phyloP scores from a whole-genome alignment of 1,140 invertebrate genomes.

The Cataglyphis hispanica region DNA sequence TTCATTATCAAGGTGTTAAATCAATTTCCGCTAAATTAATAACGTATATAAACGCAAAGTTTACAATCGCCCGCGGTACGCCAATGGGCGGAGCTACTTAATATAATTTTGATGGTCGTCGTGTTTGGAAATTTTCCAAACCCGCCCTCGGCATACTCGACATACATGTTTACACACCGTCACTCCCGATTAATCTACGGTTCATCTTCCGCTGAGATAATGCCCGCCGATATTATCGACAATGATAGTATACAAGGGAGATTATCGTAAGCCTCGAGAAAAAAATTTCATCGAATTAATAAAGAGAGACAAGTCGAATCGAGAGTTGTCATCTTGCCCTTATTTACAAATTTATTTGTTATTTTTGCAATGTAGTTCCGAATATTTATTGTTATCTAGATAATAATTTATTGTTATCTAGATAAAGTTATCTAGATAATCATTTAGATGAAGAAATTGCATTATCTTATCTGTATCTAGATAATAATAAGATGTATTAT shows the following conservation, averaged over 20 bases:
- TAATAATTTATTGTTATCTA: no score
- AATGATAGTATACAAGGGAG: background rate
- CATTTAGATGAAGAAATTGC: no score
- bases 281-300: background rate
- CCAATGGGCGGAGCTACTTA: conserved; percentile 22
- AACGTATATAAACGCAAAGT: no score
- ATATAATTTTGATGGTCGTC: conserved; percentile 49
- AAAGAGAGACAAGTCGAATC: background rate
- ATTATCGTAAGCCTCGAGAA: background rate
- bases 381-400: no score
- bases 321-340: background rate
- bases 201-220: background rate
- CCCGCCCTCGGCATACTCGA: conserved; percentile 26
- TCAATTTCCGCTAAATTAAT: conserved; percentile 3
- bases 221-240: background rate
- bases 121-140: conserved; percentile 56
- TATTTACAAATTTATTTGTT: background rate
- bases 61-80: background rate
- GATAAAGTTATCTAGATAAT: no score
- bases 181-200: background rate
- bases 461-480: no score
- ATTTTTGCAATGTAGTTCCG: background rate
- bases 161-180: background rate
- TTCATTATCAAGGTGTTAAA: background rate
- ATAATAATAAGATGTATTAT: no score